Conservation (phyloP, 1,140 invertebrate species). For the Drosophila elegans region DNA sequence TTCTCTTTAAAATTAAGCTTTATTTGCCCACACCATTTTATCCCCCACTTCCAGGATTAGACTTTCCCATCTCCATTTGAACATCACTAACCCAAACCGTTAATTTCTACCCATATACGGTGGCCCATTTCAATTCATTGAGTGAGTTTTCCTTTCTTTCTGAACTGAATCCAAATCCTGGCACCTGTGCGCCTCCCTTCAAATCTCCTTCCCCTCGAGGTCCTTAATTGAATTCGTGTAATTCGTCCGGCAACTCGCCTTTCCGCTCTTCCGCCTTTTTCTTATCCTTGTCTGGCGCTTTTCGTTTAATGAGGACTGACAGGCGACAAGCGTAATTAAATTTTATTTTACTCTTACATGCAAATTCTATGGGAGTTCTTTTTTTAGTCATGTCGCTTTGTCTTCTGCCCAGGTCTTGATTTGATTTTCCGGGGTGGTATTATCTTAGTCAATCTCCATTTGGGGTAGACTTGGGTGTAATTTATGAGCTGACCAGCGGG, state of each 20-base stretch:
- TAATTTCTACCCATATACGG: background rate
- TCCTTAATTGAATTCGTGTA: constrained; percentile 82
- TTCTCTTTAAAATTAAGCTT: too few relatives aligned
- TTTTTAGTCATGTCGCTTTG: constrained; percentile 44
- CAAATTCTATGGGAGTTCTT: constrained; percentile 63
- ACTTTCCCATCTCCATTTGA: background rate
- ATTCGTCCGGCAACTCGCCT: constrained; percentile 62
- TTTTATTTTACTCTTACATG: constrained; percentile 84
- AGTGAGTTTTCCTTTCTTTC: constrained; percentile 41
- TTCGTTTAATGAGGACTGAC: constrained; percentile 79
- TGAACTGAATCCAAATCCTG: constrained; percentile 36
- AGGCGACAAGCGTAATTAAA: constrained; percentile 84
- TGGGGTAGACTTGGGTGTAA: constrained; percentile 43
- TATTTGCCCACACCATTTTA: background rate
- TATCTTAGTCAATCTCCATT: constrained; percentile 28
- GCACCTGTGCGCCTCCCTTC: constrained; percentile 46
- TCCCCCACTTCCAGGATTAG: background rate
- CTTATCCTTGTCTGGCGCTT: constrained; percentile 26
- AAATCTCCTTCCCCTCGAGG: constrained; percentile 43
- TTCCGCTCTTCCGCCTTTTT: constrained; percentile 5
- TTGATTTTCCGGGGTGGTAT: constrained; percentile 53
- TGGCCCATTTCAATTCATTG: constrained; percentile 64
- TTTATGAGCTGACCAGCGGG: constrained; percentile 71
- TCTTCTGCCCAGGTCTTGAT: constrained; percentile 56
- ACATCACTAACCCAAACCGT: background rate